Evolutionary conservation across 2,888 invertebrate genomes (phyloP), one percentile per base, ranked within the genome.

Genomic region (Polyploca ridens): DNA sequence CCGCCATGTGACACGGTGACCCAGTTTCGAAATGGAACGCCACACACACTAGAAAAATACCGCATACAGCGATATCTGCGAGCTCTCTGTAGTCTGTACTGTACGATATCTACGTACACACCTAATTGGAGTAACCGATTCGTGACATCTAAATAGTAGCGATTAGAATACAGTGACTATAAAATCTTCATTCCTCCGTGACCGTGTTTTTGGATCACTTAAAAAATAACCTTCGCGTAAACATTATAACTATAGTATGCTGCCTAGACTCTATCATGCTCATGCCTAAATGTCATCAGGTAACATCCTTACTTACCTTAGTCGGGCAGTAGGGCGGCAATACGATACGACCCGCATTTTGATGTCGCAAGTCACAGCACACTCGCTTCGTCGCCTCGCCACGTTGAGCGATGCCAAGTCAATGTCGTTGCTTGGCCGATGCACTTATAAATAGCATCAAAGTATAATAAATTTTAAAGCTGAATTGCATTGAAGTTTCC

Each of bases 21-120:
- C 94, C 82, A 93, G 89, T 93, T 94, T 90, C 86, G 89, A 94
- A 93, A 93, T 92, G 93, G 91, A 93, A 91, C 91, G 88, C 86
- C 84, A 85, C 89, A 87, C 89, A 87, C 88, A 90, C 89, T 88
- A 89, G 86, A 85, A 84, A 84, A 88, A 81, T 81, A 83, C 82
- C 79, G 84, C 84, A 83, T 82, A 85, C 83, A 82, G 74, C 78
- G 79, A 81, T 83, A 84, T 79, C 83, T 79, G 81, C 82, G 78
- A 82, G 81, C 80, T 76, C 81, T 76, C 73, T 77, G 78, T 82
- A 79, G 10, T 27, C 38, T 61, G 14, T 41, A 54, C 16, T 41
- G 49, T 49, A 49, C 19, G 7, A 33, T 35, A 16, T 77, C n/a
- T n/a, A n/a, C n/a, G 72, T 77, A 81, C 76, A 81, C 77, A 78